phyloP scores from a whole-genome alignment of 2,797 vertebrate genomes.

The Adrianichthys oophorus region DNA sequence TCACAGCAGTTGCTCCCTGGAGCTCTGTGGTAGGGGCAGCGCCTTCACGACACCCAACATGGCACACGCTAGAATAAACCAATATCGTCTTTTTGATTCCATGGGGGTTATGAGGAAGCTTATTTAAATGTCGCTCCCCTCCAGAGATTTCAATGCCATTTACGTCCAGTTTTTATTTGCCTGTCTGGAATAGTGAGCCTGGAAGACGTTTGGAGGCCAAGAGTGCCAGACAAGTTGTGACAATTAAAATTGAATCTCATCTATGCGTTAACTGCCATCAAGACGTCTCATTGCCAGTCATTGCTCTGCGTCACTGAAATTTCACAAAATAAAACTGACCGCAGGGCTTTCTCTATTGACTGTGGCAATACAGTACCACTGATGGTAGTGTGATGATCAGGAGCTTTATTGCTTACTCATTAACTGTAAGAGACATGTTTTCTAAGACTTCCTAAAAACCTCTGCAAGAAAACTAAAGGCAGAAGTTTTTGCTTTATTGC shows the following conservation, averaged over 20 bases:
- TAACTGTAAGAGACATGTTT: neutral
- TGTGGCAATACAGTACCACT: neutral
- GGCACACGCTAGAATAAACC: constrained; percentile 54
- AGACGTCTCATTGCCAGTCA: constrained; percentile 51
- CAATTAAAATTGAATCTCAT: constrained; percentile 76
- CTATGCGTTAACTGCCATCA: constrained; percentile 55
- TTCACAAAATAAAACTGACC: constrained; percentile 41
- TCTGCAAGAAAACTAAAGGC: constrained; percentile 83
- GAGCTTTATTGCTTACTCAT: neutral
- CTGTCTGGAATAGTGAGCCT: constrained; percentile 68
- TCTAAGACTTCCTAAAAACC: constrained; percentile 92
- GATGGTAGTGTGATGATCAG: neutral
- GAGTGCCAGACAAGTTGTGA: constrained; percentile 70
- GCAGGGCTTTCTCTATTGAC: constrained; percentile 38
- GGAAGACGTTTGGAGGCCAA: constrained; percentile 54
- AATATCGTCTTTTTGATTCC: constrained; percentile 52
- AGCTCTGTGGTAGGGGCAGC: constrained; percentile 40
- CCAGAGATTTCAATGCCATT: constrained; percentile 57
- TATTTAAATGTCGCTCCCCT: constrained; percentile 56
- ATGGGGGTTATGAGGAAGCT: constrained; percentile 58
- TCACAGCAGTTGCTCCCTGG: constrained; percentile 46
- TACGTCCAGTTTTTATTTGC: constrained; percentile 52
- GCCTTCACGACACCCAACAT: constrained; percentile 43
- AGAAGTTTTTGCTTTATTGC: constrained; percentile 86
- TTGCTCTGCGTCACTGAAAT: constrained; percentile 25